A percentile compares a stretch with the other conserved stretches of the same genome.
Evolutionary conservation across 1,140 invertebrate genomes (phyloP).

Genomic region (Cydia fagiglandana): DNA sequence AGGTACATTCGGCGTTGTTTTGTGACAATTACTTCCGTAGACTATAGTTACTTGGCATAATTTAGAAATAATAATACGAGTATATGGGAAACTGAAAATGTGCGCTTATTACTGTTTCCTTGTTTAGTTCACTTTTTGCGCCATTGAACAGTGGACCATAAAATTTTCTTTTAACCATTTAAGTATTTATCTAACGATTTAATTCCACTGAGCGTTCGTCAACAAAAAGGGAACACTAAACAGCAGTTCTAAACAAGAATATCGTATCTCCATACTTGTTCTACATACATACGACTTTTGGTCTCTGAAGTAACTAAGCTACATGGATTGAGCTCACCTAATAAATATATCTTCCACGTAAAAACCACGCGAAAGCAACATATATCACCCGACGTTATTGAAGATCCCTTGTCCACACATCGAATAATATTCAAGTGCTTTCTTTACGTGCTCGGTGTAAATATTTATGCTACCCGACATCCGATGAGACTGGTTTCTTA

Average conservation of each 20-base stretch:
- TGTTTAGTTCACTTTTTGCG: neutral
- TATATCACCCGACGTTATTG: slow-evolving; percentile 12
- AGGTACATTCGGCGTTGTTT: no score
- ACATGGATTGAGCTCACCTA: slow-evolving; percentile 25
- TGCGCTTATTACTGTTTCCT: neutral
- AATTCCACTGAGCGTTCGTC: neutral
- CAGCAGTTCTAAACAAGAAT: neutral
- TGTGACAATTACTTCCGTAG: no score
- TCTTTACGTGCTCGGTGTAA: slow-evolving; percentile 21
- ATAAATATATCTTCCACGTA: slow-evolving; percentile 23
- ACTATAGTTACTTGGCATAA: no score
- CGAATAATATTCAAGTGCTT: slow-evolving; percentile 30
- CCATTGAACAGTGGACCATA: neutral
- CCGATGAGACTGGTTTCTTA: slow-evolving; percentile 25
- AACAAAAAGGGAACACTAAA: slow-evolving; percentile 8
- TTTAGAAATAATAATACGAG: neutral
- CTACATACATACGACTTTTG: neutral
- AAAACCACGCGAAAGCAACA: slow-evolving; percentile 1
- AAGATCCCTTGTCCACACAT: slow-evolving; percentile 22
- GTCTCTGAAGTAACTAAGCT: neutral
- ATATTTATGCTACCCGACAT: slow-evolving; percentile 22
- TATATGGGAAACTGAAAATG: neutral
- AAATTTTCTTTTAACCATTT: neutral
- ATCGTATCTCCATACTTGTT: neutral
- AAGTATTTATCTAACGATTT: neutral